These are phyloP conservation scores for Athetis lepigone DNA, from an alignment of 2,888 invertebrate genomes.

Conservation along the genomic window DNA sequence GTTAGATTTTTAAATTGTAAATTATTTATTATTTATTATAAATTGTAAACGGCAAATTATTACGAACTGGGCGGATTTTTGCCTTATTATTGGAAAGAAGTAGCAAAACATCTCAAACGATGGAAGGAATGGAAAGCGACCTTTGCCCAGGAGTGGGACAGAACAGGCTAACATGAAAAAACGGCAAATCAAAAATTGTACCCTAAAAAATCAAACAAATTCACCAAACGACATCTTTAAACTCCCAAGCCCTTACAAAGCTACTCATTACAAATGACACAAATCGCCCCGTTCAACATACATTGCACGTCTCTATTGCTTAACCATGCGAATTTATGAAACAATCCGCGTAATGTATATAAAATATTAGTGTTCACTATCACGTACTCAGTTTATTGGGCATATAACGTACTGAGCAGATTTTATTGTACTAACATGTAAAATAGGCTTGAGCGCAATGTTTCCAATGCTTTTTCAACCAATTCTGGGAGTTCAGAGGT, in stretches of 20 bases:
- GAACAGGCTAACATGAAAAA: too few relatives aligned
- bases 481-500: constrained; percentile 34
- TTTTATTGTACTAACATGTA: constrained; percentile 61
- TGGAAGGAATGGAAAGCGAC: too few relatives aligned
- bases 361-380: constrained; percentile 63
- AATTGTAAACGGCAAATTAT: too few relatives aligned
- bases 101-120: too few relatives aligned
- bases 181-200: background rate
- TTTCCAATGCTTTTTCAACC: constrained; percentile 46
- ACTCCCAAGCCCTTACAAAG: constrained; percentile 19
- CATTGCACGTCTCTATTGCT: constrained; percentile 59
- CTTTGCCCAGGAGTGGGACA: too few relatives aligned
- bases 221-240: background rate
- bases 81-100: too few relatives aligned
- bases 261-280: constrained; percentile 32
- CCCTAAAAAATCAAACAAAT: background rate
- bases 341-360: constrained; percentile 64
- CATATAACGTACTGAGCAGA: constrained; percentile 54
- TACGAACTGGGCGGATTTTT: too few relatives aligned
- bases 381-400: constrained; percentile 61
- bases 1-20: too few relatives aligned
- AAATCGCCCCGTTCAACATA: constrained; percentile 41
- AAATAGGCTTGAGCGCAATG: constrained; percentile 47
- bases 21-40: too few relatives aligned
- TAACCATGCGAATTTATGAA: constrained; percentile 61